Evolutionary conservation across 1,140 invertebrate species (phyloP).

Genomic region (Vanessa tameamea): DNA sequence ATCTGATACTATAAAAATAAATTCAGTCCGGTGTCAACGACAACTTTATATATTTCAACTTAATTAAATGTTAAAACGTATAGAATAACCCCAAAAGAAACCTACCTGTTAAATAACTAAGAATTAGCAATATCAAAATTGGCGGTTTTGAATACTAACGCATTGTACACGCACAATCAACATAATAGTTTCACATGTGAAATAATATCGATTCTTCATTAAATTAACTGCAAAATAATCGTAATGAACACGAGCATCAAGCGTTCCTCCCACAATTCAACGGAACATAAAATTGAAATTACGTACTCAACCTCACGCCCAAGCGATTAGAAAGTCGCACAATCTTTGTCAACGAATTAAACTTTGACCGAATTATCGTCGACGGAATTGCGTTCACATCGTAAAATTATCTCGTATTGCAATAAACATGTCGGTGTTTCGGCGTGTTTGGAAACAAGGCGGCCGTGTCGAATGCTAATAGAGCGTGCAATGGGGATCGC

Average conservation of each 20-base stretch:
- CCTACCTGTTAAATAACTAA: no score
- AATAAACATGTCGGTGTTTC: constrained; percentile 68
- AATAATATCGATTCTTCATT: constrained; percentile 47
- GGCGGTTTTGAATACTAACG: no score
- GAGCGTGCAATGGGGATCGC: constrained; percentile 61
- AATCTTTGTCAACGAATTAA: constrained; percentile 78
- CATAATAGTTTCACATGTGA: constrained; percentile 10
- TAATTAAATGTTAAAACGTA: no score
- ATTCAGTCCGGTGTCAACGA: no score
- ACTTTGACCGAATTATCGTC: constrained; percentile 78
- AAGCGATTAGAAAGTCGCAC: constrained; percentile 59
- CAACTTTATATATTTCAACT: no score
- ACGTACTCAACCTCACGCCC: constrained; percentile 60
- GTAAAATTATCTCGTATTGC: constrained; percentile 75
- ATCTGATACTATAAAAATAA: no score
- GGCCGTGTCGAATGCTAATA: constrained; percentile 66
- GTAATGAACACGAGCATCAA: constrained; percentile 32
- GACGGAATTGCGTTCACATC: constrained; percentile 68
- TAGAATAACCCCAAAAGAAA: no score
- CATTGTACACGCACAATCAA: no score
- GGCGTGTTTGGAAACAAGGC: constrained; percentile 71
- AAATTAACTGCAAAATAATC: constrained; percentile 60
- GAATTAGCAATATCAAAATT: no score
- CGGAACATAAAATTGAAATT: constrained; percentile 71
- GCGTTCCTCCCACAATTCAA: constrained; percentile 66